These are phyloP conservation scores for Elaeidobius kamerunicus DNA, from an alignment of 2,888 invertebrate genomes.

Conservation along the genomic window DNA sequence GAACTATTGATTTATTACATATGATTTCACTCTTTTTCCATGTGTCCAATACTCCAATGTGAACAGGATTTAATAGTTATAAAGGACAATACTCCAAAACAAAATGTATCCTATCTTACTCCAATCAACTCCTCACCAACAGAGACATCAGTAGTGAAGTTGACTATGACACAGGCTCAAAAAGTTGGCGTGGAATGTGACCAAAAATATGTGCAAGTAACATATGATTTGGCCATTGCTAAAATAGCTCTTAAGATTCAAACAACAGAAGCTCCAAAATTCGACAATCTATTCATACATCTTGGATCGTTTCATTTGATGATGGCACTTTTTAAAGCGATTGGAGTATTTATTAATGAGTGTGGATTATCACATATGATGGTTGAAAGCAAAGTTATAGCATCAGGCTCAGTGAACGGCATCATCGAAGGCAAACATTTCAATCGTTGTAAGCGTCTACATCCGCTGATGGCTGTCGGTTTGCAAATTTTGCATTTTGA, in stretches of 20 bases:
- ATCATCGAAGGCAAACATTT: conserved; percentile 34
- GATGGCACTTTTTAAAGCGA: conserved; percentile 36
- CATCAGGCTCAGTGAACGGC: conserved; percentile 32
- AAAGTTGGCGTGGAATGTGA: conserved; percentile 34
- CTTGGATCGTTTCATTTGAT: conserved; percentile 36
- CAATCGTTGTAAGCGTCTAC: conserved; percentile 20
- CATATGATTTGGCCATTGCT: conserved; percentile 42
- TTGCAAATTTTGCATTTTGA: conserved; percentile 17
- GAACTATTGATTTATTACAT: conserved; percentile 12
- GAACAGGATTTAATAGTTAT: conserved; percentile 40
- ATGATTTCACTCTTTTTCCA: conserved; percentile 15
- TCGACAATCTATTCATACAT: conserved; percentile 27
- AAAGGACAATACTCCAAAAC: conserved; percentile 32
- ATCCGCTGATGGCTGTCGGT: conserved; percentile 15
- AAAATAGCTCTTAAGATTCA: conserved; percentile 38
- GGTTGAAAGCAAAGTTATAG: conserved; percentile 29
- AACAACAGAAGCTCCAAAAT: conserved; percentile 34
- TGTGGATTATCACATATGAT: conserved; percentile 19
- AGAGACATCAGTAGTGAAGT: conserved; percentile 32
- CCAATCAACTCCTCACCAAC: conserved; percentile 40
- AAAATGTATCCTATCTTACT: conserved; percentile 38
- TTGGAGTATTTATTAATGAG: conserved; percentile 7
- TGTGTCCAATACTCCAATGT: conserved; percentile 34
- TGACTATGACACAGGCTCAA: conserved; percentile 35
- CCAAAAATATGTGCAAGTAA: conserved; percentile 35